Conservation (phyloP, 1,140 invertebrate species). For the Lanistes nyassanus region DNA sequence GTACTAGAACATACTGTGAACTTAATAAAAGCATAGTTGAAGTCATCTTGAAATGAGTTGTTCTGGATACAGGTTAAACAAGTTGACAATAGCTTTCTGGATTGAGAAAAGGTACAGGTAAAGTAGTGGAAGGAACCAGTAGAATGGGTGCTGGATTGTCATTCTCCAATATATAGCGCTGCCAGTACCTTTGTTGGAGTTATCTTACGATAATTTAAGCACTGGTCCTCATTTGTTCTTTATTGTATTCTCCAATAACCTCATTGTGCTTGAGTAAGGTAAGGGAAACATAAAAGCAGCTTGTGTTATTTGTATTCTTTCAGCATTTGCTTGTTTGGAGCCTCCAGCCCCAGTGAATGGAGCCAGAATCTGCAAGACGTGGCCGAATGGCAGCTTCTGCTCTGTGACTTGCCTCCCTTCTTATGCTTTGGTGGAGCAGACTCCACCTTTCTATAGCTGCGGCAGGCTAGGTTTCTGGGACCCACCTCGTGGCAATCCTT, state of each 20-base stretch:
- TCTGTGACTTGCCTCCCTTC: conserved; percentile 34
- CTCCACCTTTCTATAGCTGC: conserved; percentile 48
- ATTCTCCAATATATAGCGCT: too few species aligned
- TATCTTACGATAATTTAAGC: not conserved
- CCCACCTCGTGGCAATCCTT: conserved; percentile 43
- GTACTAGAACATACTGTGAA: not conserved
- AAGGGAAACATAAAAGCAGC: too few species aligned
- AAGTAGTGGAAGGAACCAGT: too few species aligned
- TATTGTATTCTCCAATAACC: too few species aligned
- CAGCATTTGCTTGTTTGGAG: conserved; percentile 43
- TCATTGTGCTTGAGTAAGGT: too few species aligned
- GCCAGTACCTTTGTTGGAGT: too few species aligned
- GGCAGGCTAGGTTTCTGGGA: conserved; percentile 50
- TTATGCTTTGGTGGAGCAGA: conserved; percentile 36
- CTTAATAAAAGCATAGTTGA: not conserved
- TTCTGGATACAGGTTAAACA: not conserved
- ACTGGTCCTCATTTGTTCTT: not conserved
- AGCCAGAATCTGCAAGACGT: conserved; percentile 28
- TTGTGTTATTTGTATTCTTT: conserved; percentile 12
- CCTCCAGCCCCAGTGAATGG: conserved; percentile 40
- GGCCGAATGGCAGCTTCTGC: conserved; percentile 41
- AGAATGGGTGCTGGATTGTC: too few species aligned
- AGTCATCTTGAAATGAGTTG: not conserved
- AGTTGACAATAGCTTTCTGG: not conserved
- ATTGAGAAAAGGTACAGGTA: too few species aligned